phyloP scores from a whole-genome alignment of 2,113 vertebrate species.

The Entomyzon cyanotis region DNA sequence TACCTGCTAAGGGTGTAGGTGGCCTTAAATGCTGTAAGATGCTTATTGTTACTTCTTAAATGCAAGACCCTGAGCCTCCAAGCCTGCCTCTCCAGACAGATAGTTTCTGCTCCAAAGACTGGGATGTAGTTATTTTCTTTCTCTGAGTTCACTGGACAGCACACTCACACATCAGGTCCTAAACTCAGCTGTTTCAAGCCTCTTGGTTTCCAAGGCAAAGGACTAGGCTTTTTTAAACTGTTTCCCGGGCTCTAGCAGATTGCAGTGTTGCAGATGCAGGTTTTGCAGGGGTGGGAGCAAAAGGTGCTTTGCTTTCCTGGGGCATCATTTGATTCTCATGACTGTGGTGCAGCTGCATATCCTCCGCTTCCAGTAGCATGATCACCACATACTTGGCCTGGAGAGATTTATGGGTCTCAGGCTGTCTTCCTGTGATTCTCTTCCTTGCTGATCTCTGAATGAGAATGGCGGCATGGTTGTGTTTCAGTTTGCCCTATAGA shows the following conservation, averaged over 20 bases:
- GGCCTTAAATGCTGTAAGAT: neutral
- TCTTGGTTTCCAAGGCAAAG: neutral
- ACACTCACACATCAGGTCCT: neutral
- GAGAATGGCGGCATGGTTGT: neutral
- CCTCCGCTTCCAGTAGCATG: neutral
- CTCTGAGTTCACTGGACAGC: neutral
- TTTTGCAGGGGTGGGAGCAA: neutral
- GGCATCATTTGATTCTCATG: neutral
- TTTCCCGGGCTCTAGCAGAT: neutral
- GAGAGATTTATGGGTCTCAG: neutral
- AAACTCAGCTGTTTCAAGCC: neutral
- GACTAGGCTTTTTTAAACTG: accelerated
- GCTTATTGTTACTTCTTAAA: neutral
- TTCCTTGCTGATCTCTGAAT: neutral
- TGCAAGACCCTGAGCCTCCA: neutral
- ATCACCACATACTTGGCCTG: neutral
- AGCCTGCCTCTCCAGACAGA: neutral
- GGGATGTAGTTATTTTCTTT: neutral
- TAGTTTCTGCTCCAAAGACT: neutral
- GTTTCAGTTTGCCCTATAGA: neutral
- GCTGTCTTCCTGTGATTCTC: neutral
- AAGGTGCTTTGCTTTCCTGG: neutral
- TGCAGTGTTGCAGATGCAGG: neutral
- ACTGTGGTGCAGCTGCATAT: neutral
- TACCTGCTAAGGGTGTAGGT: neutral